Evolutionary conservation across 2,113 vertebrate species (phyloP).

Genomic region (Megaleporinus macrocephalus): DNA sequence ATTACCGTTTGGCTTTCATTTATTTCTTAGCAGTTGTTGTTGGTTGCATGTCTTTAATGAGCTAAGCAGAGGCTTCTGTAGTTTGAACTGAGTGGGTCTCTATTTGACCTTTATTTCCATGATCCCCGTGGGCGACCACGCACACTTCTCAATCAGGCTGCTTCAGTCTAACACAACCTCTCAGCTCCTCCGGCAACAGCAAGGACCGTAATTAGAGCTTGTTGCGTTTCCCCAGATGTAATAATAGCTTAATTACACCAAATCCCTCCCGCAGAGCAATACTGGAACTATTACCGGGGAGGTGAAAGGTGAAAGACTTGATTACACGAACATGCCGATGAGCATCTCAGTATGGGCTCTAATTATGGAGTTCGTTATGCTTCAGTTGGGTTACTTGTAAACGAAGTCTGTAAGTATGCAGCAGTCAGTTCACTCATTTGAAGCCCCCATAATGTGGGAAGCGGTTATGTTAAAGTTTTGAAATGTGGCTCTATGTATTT

Average conservation of each 20-base stretch:
- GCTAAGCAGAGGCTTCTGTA: neutral
- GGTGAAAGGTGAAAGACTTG: constrained; percentile 1
- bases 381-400: neutral
- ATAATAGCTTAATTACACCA: neutral
- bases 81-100: neutral
- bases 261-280: neutral
- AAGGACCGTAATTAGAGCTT: neutral
- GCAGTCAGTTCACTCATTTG: neutral
- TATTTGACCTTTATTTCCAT: neutral
- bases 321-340: neutral
- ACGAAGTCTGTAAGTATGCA: neutral
- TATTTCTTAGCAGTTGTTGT: no score
- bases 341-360: neutral
- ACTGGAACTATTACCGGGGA: neutral
- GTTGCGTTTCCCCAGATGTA: neutral
- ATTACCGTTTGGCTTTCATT: no score
- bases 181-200: neutral
- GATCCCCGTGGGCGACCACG: neutral
- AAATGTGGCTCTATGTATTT: no score
- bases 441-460: neutral
- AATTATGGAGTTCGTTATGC: neutral
- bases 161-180: neutral
- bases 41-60: no score
- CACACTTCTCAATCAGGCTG: neutral
- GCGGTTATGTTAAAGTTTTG: no score